phyloP scores from a whole-genome alignment of 2,797 vertebrate genomes.

The Florisuga fusca region DNA sequence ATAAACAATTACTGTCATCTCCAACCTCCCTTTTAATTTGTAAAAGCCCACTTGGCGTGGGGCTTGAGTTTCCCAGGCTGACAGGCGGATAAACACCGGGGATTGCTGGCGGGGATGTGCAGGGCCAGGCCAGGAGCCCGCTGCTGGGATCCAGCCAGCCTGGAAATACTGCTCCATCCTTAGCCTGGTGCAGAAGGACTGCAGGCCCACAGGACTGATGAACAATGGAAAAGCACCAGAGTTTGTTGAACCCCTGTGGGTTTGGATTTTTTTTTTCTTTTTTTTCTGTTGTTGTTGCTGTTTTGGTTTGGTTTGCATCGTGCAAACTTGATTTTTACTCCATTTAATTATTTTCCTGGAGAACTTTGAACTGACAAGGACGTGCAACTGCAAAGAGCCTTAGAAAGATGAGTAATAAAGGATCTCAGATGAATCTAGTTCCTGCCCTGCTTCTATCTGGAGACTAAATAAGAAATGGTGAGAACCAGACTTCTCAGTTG shows the following conservation, averaged over 20 bases:
- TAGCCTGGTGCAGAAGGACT: neutral
- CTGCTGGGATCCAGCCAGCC: neutral
- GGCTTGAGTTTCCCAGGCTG: neutral
- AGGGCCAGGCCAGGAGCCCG: fast-evolving
- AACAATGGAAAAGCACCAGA: neutral
- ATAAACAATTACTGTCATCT: neutral
- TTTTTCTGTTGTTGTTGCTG: too few relatives aligned
- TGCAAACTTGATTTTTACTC: neutral
- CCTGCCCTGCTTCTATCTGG: neutral
- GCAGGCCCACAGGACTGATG: neutral
- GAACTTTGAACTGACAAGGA: neutral
- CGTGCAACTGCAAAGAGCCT: neutral
- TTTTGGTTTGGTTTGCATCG: neutral
- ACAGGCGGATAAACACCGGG: neutral
- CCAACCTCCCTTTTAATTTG: neutral
- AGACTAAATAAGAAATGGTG: neutral
- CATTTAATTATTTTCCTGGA: neutral
- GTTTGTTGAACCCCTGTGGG: neutral
- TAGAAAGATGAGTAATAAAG: neutral
- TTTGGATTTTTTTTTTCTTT: fast-evolving
- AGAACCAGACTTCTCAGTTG: neutral
- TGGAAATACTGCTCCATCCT: neutral
- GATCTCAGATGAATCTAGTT: neutral
- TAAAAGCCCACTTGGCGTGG: neutral
- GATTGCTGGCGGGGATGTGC: neutral